A percentile compares a stretch with the other conserved stretches of the same genome.
These are phyloP conservation scores for Sylvilagus floridanus DNA, from an alignment of 2,797 vertebrate species.

Conservation along the genomic window DNA sequence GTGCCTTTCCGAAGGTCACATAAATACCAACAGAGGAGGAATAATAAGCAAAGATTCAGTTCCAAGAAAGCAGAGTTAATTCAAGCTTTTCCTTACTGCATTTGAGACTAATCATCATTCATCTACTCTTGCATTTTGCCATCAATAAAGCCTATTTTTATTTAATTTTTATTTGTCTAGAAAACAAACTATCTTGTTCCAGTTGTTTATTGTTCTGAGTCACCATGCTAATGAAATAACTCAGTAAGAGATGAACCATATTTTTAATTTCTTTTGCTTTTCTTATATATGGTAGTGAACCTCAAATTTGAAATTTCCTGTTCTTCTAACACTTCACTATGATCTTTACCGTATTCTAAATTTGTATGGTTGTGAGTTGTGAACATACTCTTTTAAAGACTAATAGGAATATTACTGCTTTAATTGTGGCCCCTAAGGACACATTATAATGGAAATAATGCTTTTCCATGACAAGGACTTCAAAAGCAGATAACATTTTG, in stretches of 20 bases:
- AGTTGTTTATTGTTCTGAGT: not conserved
- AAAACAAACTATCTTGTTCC: not conserved
- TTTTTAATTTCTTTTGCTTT: not conserved
- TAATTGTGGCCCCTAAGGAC: not conserved
- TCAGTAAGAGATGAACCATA: not conserved
- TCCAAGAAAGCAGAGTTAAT: constrained; percentile 2
- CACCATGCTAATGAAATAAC: constrained; percentile 9
- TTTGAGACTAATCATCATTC: not conserved
- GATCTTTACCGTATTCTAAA: not conserved
- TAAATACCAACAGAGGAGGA: not conserved
- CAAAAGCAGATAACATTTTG: constrained; percentile 6
- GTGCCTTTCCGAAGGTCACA: constrained; percentile 13
- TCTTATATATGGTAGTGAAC: not conserved
- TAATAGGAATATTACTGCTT: constrained; percentile 7
- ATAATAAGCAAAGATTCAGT: not conserved
- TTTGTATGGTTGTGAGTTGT: not conserved
- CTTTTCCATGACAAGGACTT: constrained; percentile 4
- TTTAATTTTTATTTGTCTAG: not conserved
- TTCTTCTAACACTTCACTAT: not conserved
- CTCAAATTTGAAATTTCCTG: constrained; percentile 41
- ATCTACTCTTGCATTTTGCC: not conserved
- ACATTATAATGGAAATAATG: constrained; percentile 14
- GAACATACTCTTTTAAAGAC: constrained; percentile 16
- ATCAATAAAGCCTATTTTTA: constrained; percentile 3
- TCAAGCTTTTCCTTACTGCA: constrained; percentile 8